These are phyloP conservation scores for Pseudorhombus dupliciocellatus DNA, from an alignment of 2,113 vertebrate species.

Conservation along the genomic window DNA sequence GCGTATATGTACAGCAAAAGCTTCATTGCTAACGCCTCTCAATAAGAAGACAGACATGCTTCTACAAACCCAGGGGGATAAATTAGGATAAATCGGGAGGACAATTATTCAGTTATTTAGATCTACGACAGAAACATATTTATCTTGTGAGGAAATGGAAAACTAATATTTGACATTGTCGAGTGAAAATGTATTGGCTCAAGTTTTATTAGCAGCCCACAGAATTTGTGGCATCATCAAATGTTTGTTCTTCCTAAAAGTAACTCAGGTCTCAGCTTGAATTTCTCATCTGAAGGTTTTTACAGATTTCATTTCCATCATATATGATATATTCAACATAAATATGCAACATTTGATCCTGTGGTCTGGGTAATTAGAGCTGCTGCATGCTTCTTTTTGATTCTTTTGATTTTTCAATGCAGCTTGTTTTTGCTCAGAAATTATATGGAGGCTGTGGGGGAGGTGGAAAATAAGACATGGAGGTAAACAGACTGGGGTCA, in stretches of 20 bases:
- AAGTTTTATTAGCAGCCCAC: slow-evolving; percentile 24
- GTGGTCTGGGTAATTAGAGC: slow-evolving; percentile 1
- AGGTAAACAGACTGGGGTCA: slow-evolving; percentile 29
- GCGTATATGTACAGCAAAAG: too few relatives aligned
- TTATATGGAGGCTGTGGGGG: slow-evolving; percentile 27
- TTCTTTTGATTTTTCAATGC: slow-evolving; percentile 21
- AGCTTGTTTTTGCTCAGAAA: slow-evolving; percentile 16
- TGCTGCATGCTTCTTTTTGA: too few relatives aligned
- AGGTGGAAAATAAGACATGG: slow-evolving; percentile 29
- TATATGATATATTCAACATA: slow-evolving; percentile 1
- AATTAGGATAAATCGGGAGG: too few relatives aligned
- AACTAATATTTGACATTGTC: slow-evolving; percentile 24
- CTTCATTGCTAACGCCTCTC: too few relatives aligned
- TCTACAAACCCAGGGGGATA: too few relatives aligned
- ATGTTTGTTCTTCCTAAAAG: neutral
- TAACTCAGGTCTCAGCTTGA: neutral
- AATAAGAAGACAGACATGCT: too few relatives aligned
- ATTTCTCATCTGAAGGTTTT: neutral
- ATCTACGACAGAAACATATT: too few relatives aligned
- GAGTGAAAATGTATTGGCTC: slow-evolving; percentile 28
- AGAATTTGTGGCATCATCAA: neutral
- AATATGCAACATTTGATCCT: neutral
- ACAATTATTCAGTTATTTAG: too few relatives aligned
- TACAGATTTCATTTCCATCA: neutral
- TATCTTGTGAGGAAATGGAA: slow-evolving; percentile 20